Evolutionary conservation across 2,113 vertebrate genomes (phyloP).

Genomic region (Zosterops pallidus): DNA sequence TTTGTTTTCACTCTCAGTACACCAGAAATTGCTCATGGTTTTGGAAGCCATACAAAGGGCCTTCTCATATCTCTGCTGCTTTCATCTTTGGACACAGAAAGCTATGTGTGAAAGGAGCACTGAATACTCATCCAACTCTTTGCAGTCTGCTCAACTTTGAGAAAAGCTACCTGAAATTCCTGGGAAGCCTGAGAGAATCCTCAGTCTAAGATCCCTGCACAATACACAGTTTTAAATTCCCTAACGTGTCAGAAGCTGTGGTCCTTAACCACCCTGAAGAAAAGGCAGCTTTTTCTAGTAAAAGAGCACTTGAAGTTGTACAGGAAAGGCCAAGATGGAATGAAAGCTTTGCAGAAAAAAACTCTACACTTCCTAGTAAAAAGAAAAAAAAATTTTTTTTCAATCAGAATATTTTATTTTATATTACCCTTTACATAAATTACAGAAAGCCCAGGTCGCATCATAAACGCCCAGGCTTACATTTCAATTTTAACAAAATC

Average conservation of each 20-base stretch:
- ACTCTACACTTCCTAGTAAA: rapidly evolving
- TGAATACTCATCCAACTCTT: neutral
- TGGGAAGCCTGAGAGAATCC: neutral
- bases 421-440: neutral
- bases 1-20: neutral
- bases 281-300: neutral
- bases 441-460: neutral
- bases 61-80: neutral
- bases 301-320: neutral
- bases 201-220: neutral
- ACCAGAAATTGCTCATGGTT: neutral
- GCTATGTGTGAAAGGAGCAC: neutral
- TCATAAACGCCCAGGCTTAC: neutral
- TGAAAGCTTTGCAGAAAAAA: neutral
- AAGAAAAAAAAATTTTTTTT: neutral
- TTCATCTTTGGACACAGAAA: neutral
- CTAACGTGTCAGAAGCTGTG: neutral
- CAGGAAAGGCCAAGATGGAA: neutral
- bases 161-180: neutral
- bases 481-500: neutral
- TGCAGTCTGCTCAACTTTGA: neutral
- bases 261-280: neutral
- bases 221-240: neutral
- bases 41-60: neutral
- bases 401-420: neutral